Evolutionary conservation across 2,888 invertebrate species (phyloP).

Genomic region (Ectropis crepuscularia): DNA sequence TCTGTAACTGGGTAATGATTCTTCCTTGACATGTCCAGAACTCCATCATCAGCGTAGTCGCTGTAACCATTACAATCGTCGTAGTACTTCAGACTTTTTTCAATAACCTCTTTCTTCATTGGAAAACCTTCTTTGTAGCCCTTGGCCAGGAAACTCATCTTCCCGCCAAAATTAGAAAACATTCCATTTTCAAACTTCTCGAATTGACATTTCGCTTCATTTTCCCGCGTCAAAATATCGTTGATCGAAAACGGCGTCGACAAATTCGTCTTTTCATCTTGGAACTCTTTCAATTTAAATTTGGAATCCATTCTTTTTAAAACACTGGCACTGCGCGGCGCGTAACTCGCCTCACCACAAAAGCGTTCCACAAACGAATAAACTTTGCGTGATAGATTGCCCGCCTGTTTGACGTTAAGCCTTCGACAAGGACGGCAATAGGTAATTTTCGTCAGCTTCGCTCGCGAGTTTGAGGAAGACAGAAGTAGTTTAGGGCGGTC

Average conservation of each 20-base stretch:
- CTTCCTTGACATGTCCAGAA: slow-evolving; percentile 81
- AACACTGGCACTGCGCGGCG: slow-evolving; percentile 64
- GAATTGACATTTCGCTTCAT: slow-evolving; percentile 74
- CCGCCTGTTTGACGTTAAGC: slow-evolving; percentile 79
- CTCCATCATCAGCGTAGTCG: slow-evolving; percentile 73
- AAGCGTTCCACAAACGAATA: slow-evolving; percentile 83
- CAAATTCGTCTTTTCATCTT: slow-evolving; percentile 75
- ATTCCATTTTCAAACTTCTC: slow-evolving; percentile 76
- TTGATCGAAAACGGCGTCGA: slow-evolving; percentile 90
- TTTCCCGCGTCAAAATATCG: slow-evolving; percentile 87
- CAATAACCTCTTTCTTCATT: slow-evolving; percentile 68
- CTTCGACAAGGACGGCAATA: slow-evolving; percentile 69
- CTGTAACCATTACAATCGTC: slow-evolving; percentile 71
- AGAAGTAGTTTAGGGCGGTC: slow-evolving; percentile 61
- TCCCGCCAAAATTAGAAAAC: slow-evolving; percentile 73
- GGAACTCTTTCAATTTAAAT: slow-evolving; percentile 71
- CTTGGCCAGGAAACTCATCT: slow-evolving; percentile 67
- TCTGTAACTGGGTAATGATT: slow-evolving; percentile 76
- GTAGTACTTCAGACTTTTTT: slow-evolving; percentile 74
- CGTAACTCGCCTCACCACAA: slow-evolving; percentile 73
- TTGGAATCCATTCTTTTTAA: slow-evolving; percentile 74
- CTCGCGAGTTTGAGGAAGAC: slow-evolving; percentile 55
- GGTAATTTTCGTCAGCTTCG: slow-evolving; percentile 17
- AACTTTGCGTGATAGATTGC: slow-evolving; percentile 80
- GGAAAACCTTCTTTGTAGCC: slow-evolving; percentile 61